phyloP scores from a whole-genome alignment of 2,797 vertebrate genomes.

The Ctenochaetus hawaiiensis region DNA sequence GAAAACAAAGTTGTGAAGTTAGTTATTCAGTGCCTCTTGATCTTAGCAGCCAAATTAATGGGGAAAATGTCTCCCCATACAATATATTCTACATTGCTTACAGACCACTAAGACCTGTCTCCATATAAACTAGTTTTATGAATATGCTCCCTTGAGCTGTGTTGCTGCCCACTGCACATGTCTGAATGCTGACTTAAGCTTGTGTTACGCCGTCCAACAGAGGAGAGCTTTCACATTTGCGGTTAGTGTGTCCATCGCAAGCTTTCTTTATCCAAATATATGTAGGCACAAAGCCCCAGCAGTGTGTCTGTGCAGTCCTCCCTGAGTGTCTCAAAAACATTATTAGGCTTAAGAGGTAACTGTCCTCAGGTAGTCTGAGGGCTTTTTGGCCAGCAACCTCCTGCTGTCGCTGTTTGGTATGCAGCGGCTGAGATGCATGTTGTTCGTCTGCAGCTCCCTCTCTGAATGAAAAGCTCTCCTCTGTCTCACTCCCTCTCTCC shows the following conservation, averaged over 20 bases:
- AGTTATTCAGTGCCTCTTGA: slow-evolving; percentile 14
- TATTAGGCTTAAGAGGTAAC: slow-evolving; percentile 57
- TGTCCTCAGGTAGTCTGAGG: slow-evolving; percentile 35
- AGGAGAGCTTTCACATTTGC: slow-evolving; percentile 19
- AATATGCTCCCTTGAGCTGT: slow-evolving; percentile 22
- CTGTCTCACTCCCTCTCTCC: slow-evolving; percentile 57
- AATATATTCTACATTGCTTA: slow-evolving; percentile 1
- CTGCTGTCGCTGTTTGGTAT: slow-evolving; percentile 61
- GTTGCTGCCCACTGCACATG: slow-evolving; percentile 7
- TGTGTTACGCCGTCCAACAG: slow-evolving; percentile 18
- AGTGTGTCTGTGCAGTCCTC: slow-evolving; percentile 17
- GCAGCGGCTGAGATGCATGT: slow-evolving; percentile 54
- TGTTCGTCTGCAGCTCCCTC: slow-evolving; percentile 38
- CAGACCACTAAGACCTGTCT: slow-evolving; percentile 2
- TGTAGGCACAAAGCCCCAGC: slow-evolving; percentile 15
- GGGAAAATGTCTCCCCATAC: not conserved
- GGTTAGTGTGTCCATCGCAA: slow-evolving; percentile 28
- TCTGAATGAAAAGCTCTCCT: slow-evolving; percentile 38
- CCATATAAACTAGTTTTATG: slow-evolving; percentile 9
- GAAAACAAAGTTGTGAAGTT: not conserved
- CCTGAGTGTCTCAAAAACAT: slow-evolving; percentile 30
- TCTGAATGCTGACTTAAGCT: slow-evolving; percentile 35
- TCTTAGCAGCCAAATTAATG: not conserved
- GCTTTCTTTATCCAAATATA: slow-evolving; percentile 14
- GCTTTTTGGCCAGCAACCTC: slow-evolving; percentile 46